Evolutionary conservation across 2,797 vertebrate species (phyloP).

Genomic region (Sebastes wilsoni): DNA sequence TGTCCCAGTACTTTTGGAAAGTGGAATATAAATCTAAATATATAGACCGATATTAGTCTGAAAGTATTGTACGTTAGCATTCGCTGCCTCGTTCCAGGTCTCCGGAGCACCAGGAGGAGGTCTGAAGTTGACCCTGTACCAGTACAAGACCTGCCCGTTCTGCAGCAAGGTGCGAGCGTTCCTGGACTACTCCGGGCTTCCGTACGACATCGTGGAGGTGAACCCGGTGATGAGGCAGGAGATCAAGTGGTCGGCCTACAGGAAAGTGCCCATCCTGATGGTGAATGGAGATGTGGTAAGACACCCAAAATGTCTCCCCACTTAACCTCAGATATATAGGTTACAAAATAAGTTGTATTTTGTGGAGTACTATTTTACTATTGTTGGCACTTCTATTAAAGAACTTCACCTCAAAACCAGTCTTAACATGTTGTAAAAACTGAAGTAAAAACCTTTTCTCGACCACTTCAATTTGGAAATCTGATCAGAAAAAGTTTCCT

Average conservation of each 20-base stretch:
- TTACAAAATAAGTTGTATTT: not conserved
- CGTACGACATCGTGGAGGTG: constrained; percentile 94
- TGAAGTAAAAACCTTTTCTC: not conserved
- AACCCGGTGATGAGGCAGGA: constrained; percentile 94
- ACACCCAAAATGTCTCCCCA: not conserved
- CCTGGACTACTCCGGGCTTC: constrained; percentile 91
- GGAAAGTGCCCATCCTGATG: constrained; percentile 95
- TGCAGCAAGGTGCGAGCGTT: constrained; percentile 98
- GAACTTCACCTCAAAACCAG: not conserved
- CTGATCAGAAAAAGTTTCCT: not conserved
- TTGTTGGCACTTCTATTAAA: not conserved
- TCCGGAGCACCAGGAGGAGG: constrained; percentile 29
- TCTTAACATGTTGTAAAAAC: not conserved
- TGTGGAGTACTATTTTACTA: not conserved
- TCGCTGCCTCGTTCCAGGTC: constrained; percentile 49
- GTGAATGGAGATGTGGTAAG: constrained; percentile 87
- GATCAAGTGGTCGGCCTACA: constrained; percentile 95
- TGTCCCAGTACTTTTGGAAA: too few species aligned
- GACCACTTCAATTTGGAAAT: too few species aligned
- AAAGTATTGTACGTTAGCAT: too few species aligned
- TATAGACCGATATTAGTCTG: too few species aligned
- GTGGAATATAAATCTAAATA: too few species aligned
- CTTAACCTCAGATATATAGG: not conserved
- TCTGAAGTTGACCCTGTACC: constrained; percentile 90
- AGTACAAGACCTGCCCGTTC: constrained; percentile 98